These are phyloP conservation scores for Habropoda laboriosa DNA, from an alignment of 1,140 invertebrate genomes.

Conservation along the genomic window DNA sequence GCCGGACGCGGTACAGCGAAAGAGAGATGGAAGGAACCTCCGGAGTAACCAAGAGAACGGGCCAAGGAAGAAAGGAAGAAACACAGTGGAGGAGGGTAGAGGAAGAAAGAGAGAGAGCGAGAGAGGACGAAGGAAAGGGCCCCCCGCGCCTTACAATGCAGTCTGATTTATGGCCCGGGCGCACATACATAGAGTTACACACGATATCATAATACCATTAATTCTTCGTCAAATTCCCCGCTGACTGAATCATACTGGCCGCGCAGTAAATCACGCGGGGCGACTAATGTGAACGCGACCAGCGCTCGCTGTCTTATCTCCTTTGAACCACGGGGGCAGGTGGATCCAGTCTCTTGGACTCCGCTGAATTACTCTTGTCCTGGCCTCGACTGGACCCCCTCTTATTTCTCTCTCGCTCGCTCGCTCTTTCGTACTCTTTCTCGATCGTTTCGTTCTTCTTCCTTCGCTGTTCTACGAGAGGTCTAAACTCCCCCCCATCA, in stretches of 20 bases:
- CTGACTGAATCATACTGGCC: constrained; percentile 82
- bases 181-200: constrained; percentile 82
- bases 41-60: constrained; percentile 12
- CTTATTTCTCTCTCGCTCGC: not conserved
- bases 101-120: constrained; percentile 31
- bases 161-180: constrained; percentile 80
- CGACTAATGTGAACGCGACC: constrained; percentile 79
- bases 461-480: not conserved
- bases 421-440: not conserved
- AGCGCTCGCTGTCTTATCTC: constrained; percentile 76
- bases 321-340: constrained; percentile 76
- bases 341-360: constrained; percentile 68
- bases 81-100: not conserved
- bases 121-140: constrained; percentile 67
- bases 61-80: constrained; percentile 5
- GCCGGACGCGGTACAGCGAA: constrained; percentile 30
- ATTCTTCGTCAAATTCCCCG: constrained; percentile 83
- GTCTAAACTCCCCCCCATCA: not conserved
- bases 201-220: constrained; percentile 83
- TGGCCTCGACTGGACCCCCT: not conserved
- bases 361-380: constrained; percentile 60
- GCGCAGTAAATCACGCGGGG: constrained; percentile 80
- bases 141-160: constrained; percentile 77
- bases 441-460: no score
- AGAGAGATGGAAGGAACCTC: constrained; percentile 15